A percentile compares a stretch with the other conserved stretches of the same genome.
Conservation (phyloP, 2,797 vertebrate species). For the Parambassis ranga region DNA sequence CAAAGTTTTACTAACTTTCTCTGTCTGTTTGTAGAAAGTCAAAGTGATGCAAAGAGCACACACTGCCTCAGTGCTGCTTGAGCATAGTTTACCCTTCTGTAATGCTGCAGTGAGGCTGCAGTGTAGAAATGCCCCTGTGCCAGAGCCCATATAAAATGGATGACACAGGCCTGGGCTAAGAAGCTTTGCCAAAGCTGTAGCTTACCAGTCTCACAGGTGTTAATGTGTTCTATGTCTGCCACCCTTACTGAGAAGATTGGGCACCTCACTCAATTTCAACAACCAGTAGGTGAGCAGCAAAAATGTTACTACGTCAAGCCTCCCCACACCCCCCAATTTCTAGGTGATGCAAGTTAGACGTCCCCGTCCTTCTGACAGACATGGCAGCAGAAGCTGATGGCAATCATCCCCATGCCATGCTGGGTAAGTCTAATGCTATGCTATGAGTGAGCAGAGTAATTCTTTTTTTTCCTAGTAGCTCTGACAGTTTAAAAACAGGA, state of each 20-base stretch:
- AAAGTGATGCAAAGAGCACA: conserved; percentile 25
- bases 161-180: conserved; percentile 64
- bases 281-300: conserved; percentile 39
- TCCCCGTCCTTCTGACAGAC: conserved; percentile 13
- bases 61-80: conserved; percentile 3
- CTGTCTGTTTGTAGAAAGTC: conserved; percentile 33
- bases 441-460: conserved; percentile 1
- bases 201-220: conserved; percentile 75
- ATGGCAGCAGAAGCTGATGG: conserved; percentile 12
- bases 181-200: conserved; percentile 74
- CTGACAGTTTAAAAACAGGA: conserved; percentile 7
- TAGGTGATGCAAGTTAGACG: conserved; percentile 1
- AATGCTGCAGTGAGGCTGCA: conserved; percentile 35
- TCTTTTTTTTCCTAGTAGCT: background rate
- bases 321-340: conserved; percentile 9
- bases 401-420: conserved; percentile 4
- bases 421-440: conserved; percentile 7
- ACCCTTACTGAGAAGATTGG: conserved; percentile 66
- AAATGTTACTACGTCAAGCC: conserved; percentile 43
- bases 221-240: conserved; percentile 72
- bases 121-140: conserved; percentile 59
- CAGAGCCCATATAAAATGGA: conserved; percentile 62
- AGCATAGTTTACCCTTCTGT: conserved; percentile 25
- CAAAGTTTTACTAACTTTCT: background rate
- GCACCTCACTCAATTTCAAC: conserved; percentile 50